Conservation (phyloP, 2,888 invertebrate species). For the Platynereis dumerilii region DNA sequence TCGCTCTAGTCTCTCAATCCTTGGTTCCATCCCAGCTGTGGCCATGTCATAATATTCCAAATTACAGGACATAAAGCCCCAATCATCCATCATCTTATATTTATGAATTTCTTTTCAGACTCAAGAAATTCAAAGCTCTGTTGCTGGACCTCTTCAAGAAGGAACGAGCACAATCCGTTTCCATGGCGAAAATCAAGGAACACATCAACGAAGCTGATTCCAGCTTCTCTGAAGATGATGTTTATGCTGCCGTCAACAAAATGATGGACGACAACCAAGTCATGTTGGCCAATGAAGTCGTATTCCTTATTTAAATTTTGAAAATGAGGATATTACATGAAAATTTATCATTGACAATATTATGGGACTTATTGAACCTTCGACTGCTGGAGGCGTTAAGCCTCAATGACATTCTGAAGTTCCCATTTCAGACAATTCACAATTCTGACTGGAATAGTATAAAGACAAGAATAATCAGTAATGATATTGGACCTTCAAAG, state of each 20-base stretch:
- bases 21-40: too few relatives aligned
- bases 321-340: background rate
- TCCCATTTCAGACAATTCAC: too few relatives aligned
- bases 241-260: constrained; percentile 77
- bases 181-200: constrained; percentile 72
- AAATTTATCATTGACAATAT: background rate
- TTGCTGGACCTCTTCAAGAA: constrained; percentile 78
- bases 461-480: too few relatives aligned
- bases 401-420: too few relatives aligned
- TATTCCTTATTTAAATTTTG: constrained; percentile 57
- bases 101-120: constrained; percentile 16
- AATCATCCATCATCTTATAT: too few relatives aligned
- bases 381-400: too few relatives aligned
- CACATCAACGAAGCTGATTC: constrained; percentile 71
- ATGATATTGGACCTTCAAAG: too few relatives aligned
- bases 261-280: constrained; percentile 92
- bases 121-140: constrained; percentile 70
- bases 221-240: constrained; percentile 70
- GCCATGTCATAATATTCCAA: too few relatives aligned
- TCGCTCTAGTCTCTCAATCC: too few relatives aligned
- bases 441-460: too few relatives aligned
- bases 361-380: too few relatives aligned
- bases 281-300: constrained; percentile 72
- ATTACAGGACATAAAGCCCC: too few relatives aligned
- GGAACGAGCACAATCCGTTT: constrained; percentile 78